phyloP scores from a whole-genome alignment of 2,797 vertebrate species.

The Gephyroberyx darwinii region DNA sequence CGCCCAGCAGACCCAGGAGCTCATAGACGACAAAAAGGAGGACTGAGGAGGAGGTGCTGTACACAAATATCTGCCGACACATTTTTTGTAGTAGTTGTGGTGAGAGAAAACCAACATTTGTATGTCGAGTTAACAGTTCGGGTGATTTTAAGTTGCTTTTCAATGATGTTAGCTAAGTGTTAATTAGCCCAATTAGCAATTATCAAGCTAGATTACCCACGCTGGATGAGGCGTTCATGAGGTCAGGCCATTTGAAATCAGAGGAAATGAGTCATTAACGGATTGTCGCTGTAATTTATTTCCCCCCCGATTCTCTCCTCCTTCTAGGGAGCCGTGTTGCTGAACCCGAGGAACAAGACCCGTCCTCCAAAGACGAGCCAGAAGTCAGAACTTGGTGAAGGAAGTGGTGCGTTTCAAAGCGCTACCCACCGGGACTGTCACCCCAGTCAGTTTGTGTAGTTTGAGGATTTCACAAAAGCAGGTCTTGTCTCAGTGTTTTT shows the following conservation, averaged over 20 bases:
- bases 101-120: too few relatives aligned
- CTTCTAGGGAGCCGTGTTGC: constrained; percentile 7
- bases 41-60: constrained; percentile 71
- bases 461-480: neutral
- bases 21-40: constrained; percentile 82
- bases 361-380: neutral
- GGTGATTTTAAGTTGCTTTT: too few relatives aligned
- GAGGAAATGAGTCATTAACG: neutral
- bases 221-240: neutral
- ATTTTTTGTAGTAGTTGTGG: too few relatives aligned
- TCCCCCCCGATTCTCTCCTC: neutral
- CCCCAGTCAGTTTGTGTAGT: neutral
- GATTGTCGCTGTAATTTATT: neutral
- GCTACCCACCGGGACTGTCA: neutral
- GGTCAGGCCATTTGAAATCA: neutral
- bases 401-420: neutral
- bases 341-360: neutral
- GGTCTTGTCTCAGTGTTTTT: neutral
- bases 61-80: too few relatives aligned
- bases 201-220: too few relatives aligned
- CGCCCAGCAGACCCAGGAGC: constrained; percentile 76
- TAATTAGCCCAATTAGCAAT: too few relatives aligned
- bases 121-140: too few relatives aligned
- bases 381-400: neutral
- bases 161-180: too few relatives aligned